phyloP scores from a whole-genome alignment of 2,113 vertebrate species.

The Sorex araneus region DNA sequence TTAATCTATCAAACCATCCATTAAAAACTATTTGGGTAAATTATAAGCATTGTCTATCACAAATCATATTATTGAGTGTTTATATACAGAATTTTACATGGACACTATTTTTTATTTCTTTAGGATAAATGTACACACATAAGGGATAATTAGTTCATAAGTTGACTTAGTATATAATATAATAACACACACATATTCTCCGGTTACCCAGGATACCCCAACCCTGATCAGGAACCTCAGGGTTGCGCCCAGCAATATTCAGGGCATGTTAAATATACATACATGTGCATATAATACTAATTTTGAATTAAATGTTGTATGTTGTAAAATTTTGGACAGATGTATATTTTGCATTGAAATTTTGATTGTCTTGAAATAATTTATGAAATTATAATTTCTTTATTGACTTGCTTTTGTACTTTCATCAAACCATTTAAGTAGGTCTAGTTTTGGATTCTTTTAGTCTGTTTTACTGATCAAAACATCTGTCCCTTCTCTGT shows the following conservation, averaged over 20 bases:
- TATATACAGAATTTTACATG: not conserved
- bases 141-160: too few relatives aligned
- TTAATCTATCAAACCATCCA: too few relatives aligned
- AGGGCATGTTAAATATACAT: too few relatives aligned
- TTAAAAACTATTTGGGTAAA: too few relatives aligned
- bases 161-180: too few relatives aligned
- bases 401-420: not conserved
- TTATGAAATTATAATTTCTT: not conserved
- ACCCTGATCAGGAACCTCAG: too few relatives aligned
- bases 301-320: not conserved
- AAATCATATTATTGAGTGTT: not conserved
- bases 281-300: too few relatives aligned
- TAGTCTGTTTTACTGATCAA: not conserved
- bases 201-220: too few relatives aligned
- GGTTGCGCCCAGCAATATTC: too few relatives aligned
- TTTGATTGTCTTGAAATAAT: slow-evolving; percentile 11
- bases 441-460: not conserved
- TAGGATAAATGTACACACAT: not conserved
- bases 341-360: not conserved
- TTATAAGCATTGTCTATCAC: not conserved
- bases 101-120: not conserved
- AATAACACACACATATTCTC: too few relatives aligned
- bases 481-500: not conserved
- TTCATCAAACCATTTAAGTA: not conserved
- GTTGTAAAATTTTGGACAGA: not conserved